Conservation (phyloP, 2,797 vertebrate genomes). For the Pangasius sanitwongsei region DNA sequence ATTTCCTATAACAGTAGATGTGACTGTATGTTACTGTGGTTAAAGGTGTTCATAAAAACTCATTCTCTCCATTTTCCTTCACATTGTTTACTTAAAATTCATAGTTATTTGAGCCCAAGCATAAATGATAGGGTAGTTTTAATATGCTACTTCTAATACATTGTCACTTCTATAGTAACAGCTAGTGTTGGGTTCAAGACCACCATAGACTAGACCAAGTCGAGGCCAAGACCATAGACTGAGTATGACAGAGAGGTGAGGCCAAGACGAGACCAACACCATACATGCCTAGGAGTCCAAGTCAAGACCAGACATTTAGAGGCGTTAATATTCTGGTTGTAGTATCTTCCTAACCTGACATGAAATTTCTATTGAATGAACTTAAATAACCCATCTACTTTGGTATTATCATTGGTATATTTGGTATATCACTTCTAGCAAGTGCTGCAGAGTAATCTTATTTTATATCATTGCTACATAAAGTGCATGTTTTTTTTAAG, state of each 20-base stretch:
- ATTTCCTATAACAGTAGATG: not conserved
- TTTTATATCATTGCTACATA: no score
- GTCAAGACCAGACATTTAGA: not conserved
- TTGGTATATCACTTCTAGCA: no score
- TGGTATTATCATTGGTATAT: no score
- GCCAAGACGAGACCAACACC: no score
- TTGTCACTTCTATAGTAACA: not conserved
- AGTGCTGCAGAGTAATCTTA: no score
- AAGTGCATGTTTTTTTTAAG: no score
- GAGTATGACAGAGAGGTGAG: no score
- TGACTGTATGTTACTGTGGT: not conserved
- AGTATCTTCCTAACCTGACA: not conserved
- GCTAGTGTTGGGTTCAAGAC: not conserved
- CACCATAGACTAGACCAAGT: not conserved
- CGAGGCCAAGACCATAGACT: no score
- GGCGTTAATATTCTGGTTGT: no score
- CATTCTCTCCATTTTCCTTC: not conserved
- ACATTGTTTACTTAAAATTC: not conserved
- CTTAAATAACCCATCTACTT: not conserved
- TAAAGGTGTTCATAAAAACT: not conserved
- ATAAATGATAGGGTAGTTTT: not conserved
- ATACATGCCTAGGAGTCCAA: no score
- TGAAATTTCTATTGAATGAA: no score
- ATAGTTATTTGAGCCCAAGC: not conserved
- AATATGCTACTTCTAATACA: not conserved